Conservation (phyloP, 2,888 invertebrate species). For the Drosophila vallismaia region DNA sequence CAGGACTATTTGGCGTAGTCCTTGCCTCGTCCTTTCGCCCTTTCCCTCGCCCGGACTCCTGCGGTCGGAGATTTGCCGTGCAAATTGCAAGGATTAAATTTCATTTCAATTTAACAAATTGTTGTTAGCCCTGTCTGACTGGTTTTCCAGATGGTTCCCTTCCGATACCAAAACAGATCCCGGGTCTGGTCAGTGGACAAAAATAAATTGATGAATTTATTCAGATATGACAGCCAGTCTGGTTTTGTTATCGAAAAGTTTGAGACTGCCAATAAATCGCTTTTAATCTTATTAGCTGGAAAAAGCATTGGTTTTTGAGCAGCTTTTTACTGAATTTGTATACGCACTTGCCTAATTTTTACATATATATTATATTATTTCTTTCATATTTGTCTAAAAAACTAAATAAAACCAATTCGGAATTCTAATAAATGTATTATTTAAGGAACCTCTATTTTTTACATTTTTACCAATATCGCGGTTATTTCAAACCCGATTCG, state of each 20-base stretch:
- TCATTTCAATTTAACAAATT: conserved; percentile 72
- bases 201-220: conserved; percentile 4
- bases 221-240: conserved; percentile 3
- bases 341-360: too few relatives aligned
- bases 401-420: too few relatives aligned
- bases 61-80: conserved; percentile 66
- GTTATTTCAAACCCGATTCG: too few relatives aligned
- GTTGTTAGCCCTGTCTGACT: conserved; percentile 31
- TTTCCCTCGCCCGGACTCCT: conserved; percentile 23
- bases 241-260: not conserved
- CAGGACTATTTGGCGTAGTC: conserved; percentile 2
- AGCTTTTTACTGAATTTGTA: not conserved
- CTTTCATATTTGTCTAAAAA: too few relatives aligned
- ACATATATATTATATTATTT: too few relatives aligned
- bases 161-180: not conserved
- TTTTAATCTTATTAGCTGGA: not conserved
- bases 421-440: too few relatives aligned
- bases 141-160: conserved; percentile 7
- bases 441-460: too few relatives aligned
- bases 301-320: not conserved
- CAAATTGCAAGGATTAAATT: conserved; percentile 75
- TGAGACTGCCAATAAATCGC: conserved; percentile 1
- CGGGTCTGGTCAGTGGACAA: not conserved
- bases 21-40: conserved; percentile 9
- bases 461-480: too few relatives aligned